A percentile compares a stretch with the other conserved stretches of the same genome.
phyloP scores from a whole-genome alignment of 2,113 vertebrate genomes.

The Indicator maculatus region DNA sequence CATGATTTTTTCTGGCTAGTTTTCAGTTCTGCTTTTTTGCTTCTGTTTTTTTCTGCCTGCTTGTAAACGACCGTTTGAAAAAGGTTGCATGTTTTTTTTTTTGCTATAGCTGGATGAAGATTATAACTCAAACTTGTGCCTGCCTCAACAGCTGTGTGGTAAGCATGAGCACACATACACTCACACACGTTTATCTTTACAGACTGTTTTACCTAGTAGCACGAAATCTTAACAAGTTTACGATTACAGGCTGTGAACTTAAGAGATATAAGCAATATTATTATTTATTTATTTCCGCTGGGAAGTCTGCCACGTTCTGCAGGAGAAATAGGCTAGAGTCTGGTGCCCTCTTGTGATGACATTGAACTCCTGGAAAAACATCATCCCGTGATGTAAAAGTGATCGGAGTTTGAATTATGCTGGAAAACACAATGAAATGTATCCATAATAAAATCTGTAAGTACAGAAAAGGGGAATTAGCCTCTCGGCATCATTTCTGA shows the following conservation, averaged over 20 bases:
- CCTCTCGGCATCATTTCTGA: neutral
- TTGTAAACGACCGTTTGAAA: neutral
- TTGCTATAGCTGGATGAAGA: neutral
- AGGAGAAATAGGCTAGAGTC: constrained; percentile 21
- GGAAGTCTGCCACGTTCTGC: neutral
- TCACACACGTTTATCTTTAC: neutral
- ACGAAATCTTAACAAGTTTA: neutral
- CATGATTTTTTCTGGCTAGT: neutral
- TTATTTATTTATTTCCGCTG: neutral
- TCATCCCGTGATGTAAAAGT: accelerated
- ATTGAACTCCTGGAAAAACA: neutral
- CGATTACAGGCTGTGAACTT: neutral
- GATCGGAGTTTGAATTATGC: neutral
- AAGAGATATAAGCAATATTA: neutral
- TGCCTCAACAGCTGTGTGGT: neutral
- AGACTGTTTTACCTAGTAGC: neutral
- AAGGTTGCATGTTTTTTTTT: neutral
- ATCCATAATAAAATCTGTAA: neutral
- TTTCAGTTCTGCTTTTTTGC: neutral
- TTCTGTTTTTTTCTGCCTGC: neutral
- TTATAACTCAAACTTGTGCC: neutral
- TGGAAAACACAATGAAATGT: neutral
- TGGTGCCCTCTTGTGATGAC: constrained; percentile 62
- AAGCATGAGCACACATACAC: neutral
- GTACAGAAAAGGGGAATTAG: neutral